Percentiles rank a stretch among this genome's conserved stretches.
These are phyloP conservation scores for Epinephelus malabaricus DNA, from an alignment of 2,797 vertebrate genomes.

Conservation along the genomic window DNA sequence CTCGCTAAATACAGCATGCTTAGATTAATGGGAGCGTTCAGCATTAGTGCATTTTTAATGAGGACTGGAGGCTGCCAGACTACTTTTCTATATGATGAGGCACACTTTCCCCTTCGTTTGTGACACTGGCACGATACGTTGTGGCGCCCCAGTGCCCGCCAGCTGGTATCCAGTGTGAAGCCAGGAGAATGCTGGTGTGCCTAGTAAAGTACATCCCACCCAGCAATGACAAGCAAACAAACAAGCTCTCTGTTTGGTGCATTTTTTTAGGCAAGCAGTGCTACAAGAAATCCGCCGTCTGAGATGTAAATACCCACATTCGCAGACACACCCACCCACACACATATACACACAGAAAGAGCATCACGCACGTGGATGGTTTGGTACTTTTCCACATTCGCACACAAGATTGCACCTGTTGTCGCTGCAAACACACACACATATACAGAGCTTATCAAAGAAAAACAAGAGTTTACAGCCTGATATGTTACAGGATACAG, in stretches of 20 bases:
- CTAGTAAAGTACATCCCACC: slow-evolving; percentile 62
- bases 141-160: slow-evolving; percentile 72
- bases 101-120: slow-evolving; percentile 74
- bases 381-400: slow-evolving; percentile 63
- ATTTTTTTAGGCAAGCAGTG: slow-evolving; percentile 15
- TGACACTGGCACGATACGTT: slow-evolving; percentile 71
- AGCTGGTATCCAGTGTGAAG: slow-evolving; percentile 79
- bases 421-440: slow-evolving; percentile 44
- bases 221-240: slow-evolving; percentile 57
- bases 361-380: slow-evolving; percentile 24
- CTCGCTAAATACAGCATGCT: slow-evolving; percentile 80
- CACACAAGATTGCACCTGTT: slow-evolving; percentile 67
- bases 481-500: slow-evolving; percentile 77
- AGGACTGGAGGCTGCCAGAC: slow-evolving; percentile 82
- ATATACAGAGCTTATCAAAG: slow-evolving; percentile 72
- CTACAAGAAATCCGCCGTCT: slow-evolving; percentile 49
- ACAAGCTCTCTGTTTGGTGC: slow-evolving; percentile 40
- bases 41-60: slow-evolving; percentile 86
- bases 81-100: slow-evolving; percentile 83
- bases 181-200: slow-evolving; percentile 68
- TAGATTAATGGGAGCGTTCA: slow-evolving; percentile 84
- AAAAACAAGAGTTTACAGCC: slow-evolving; percentile 78
- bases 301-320: slow-evolving; percentile 55
- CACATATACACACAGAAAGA: slow-evolving; percentile 36
- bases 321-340: slow-evolving; percentile 35